Percentiles rank a stretch among this genome's conserved stretches.
phyloP scores from a whole-genome alignment of 2,113 vertebrate genomes.

The Hydrolagus affinis region DNA sequence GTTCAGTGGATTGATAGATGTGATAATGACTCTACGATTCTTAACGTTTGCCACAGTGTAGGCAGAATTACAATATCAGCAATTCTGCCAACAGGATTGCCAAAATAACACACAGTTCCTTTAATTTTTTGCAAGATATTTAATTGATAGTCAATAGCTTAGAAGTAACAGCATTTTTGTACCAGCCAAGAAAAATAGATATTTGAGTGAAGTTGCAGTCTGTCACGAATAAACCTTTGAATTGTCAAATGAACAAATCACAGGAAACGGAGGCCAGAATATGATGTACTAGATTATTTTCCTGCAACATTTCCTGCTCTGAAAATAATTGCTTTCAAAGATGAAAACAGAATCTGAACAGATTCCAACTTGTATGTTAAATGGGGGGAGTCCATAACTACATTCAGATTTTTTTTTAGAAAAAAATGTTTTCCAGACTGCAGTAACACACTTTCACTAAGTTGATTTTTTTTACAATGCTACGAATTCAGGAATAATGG shows the following conservation, averaged over 20 bases:
- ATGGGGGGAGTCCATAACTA: neutral
- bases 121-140: neutral
- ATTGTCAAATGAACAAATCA: neutral
- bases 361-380: neutral
- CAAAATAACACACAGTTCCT: neutral
- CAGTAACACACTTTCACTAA: neutral
- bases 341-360: neutral
- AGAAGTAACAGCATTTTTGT: neutral
- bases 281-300: neutral
- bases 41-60: neutral
- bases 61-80: neutral
- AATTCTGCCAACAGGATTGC: neutral
- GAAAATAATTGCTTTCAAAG: neutral
- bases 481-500: no score
- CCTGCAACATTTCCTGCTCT: neutral
- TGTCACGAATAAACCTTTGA: neutral
- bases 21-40: neutral
- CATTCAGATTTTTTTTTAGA: neutral
- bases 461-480: neutral
- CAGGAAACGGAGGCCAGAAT: neutral
- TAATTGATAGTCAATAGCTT: neutral
- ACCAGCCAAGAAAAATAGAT: neutral
- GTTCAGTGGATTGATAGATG: neutral
- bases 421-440: neutral
- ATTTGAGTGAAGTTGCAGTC: conserved; percentile 3